Evolutionary conservation across 2,113 vertebrate species (phyloP), one percentile per base, ranked within the genome.

Genomic region (Takifugu flavidus): DNA sequence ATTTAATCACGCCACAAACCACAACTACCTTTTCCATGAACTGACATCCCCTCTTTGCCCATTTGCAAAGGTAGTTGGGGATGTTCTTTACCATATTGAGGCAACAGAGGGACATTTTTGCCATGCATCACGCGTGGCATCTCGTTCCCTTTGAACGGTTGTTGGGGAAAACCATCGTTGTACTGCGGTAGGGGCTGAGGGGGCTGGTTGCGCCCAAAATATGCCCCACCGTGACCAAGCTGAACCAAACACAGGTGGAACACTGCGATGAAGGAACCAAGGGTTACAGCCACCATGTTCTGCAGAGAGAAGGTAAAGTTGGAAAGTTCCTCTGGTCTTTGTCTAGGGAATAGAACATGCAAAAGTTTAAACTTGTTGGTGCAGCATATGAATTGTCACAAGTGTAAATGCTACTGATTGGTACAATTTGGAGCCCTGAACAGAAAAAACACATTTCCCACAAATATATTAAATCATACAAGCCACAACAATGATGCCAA

Each of bases 141-240:
- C 64, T 98, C 95, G 58, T 98, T 98, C 79, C 93, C 95, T 82
- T 91, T 70, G 74, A 93, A 4, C 91, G 88, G 93, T 49, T 93
- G 92, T 80, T 95, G 89, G 0, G 89, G 89, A 65, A 89, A 89
- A 10, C 93, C 91, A 59, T 98, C 95, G 57, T 94, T 94, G 94
- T 91, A 89, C 88, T 96, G 95, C 63, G 93, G 95, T 72, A 94
- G 94, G 53, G 94, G 94, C 63, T 89, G 87, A 67, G 93, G 92
- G 26, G 93, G 80, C 52, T 93, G 94, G 78, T 98, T 98, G 66
- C 94, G 93, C 49, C 94, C 93, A 84, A 97, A 96, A 79, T 94
- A 98, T 28, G 91, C 93, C 11, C 93, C 96, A 0, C 92, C 92
- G 31, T 93, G 88, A 74, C 70, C 85, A 58, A 80, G 72, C 70